Base-by-base conservation (phyloP, 2,888 invertebrate species). In the Acanthosepion esculentum region DNA sequence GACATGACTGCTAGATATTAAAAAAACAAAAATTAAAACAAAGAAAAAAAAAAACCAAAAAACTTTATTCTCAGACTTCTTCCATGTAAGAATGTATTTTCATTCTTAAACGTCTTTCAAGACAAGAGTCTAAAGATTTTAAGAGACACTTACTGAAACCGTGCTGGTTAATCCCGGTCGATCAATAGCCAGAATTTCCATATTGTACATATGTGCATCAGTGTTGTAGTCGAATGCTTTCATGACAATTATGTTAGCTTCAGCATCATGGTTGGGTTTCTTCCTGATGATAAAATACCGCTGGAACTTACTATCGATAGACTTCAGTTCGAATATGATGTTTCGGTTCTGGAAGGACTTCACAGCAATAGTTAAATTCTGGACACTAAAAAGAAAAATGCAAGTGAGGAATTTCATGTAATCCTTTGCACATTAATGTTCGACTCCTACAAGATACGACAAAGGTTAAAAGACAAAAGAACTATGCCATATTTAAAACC, bases 361-460 rank as follows among this genome's bases (percentile, higher is more conserved):
- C 94, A 94, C 94, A 94, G 94, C 94, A n/a, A 94, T 94, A 0
- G n/a, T 59, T 33, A 94, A 94, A 33, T 64, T 41, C 41, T 64
- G 33, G 33, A 94, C 55, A 6, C 94, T 94, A 26, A 41, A 92
- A 92, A 26, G 50, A 92, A 23, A 23, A 91, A 41, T 91, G 23
- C 33, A 48, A 41, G 12, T 23, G 48, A 41, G 0, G 33, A 91
- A 93, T 50, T 48, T 29, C 29, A 50, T 18, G 50, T 41, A 41
- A 3, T 41, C 3, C 41, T n/a, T n/a, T 41, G 41, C 2, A 41
- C 41, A 41, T 41, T 41, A 41, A 41, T 41, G n/a, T 41, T 41
- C 3, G 41, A 41, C 41, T 41, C 3, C 41, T 41, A 41, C 41
- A 41, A 41, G 41, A 41, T 41, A 41, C 41, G 2, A 41, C 41